These are phyloP conservation scores for Drosophila acutilabella DNA, from an alignment of 2,888 invertebrate species.

Conservation along the genomic window DNA sequence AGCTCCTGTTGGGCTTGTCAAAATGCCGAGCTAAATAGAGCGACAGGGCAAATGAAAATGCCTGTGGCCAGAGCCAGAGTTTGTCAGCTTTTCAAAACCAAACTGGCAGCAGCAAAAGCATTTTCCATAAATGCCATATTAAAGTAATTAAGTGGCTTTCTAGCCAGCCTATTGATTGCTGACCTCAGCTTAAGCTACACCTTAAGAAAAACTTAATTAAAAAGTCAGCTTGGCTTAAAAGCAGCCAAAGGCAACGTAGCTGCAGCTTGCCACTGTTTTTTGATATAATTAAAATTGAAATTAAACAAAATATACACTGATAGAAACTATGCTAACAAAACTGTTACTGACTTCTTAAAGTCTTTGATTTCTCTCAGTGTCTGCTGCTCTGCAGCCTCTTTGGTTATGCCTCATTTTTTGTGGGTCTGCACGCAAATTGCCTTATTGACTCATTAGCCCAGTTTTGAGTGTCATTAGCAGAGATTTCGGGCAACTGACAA, in stretches of 20 bases:
- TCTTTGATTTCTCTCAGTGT: not conserved
- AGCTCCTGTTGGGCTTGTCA: constrained; percentile 17
- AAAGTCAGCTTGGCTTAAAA: no score
- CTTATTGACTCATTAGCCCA: constrained; percentile 78
- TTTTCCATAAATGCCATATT: constrained; percentile 63
- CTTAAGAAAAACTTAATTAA: not conserved
- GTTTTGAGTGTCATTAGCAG: constrained; percentile 71
- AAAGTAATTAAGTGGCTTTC: constrained; percentile 74
- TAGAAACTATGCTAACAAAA: not conserved
- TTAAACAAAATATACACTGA: no score
- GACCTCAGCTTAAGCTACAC: not conserved
- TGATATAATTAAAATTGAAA: no score
- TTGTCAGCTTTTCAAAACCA: constrained; percentile 12
- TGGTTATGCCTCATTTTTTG: constrained; percentile 24
- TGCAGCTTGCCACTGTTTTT: no score
- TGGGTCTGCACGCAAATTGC: constrained; percentile 54
- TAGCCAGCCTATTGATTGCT: constrained; percentile 37
- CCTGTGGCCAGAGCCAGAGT: constrained; percentile 1
- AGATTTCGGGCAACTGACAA: constrained; percentile 40
- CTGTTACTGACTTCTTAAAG: not conserved
- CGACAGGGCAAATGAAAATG: constrained; percentile 11
- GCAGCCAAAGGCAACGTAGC: no score
- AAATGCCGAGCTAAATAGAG: constrained; percentile 12
- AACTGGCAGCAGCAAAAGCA: not conserved
- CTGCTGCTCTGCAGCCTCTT: not conserved